Evolutionary conservation across 2,888 invertebrate species (phyloP).

Genomic region (Chydorus sphaericus): DNA sequence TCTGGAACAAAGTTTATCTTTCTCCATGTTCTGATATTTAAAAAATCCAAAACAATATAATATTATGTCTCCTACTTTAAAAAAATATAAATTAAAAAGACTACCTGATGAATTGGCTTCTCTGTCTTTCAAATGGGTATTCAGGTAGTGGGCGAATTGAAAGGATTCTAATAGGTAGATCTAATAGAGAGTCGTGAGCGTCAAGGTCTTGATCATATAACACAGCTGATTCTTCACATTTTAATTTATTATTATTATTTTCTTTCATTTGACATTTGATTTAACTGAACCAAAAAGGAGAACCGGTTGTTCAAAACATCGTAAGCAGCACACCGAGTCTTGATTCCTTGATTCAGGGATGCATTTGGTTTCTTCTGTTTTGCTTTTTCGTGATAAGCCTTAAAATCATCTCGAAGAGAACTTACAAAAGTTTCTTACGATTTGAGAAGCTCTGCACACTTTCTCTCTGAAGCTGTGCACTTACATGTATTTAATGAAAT

Average conservation of each 20-base stretch:
- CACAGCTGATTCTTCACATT: background rate
- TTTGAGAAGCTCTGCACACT: background rate
- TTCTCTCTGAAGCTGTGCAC: too few species aligned
- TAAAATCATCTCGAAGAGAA: background rate
- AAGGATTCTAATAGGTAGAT: background rate
- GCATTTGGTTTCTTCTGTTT: background rate
- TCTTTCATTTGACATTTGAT: background rate
- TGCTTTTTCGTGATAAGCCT: background rate
- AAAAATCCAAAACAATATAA: too few species aligned
- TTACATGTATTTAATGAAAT: too few species aligned
- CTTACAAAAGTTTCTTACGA: background rate
- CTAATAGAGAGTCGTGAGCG: background rate
- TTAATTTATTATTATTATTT: background rate
- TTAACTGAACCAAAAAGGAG: background rate
- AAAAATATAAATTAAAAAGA: too few species aligned
- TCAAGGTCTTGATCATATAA: conserved; percentile 2
- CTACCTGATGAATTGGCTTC: too few species aligned
- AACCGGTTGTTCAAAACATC: background rate
- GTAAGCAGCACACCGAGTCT: background rate
- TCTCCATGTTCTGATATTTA: too few species aligned
- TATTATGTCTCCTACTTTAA: too few species aligned
- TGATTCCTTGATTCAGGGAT: background rate
- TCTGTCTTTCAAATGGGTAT: background rate
- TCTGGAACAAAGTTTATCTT: too few species aligned
- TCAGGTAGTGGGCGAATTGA: background rate